Evolutionary conservation across 2,888 invertebrate species (phyloP), one percentile per base, ranked within the genome.

Genomic region (Scaptomyza flava): DNA sequence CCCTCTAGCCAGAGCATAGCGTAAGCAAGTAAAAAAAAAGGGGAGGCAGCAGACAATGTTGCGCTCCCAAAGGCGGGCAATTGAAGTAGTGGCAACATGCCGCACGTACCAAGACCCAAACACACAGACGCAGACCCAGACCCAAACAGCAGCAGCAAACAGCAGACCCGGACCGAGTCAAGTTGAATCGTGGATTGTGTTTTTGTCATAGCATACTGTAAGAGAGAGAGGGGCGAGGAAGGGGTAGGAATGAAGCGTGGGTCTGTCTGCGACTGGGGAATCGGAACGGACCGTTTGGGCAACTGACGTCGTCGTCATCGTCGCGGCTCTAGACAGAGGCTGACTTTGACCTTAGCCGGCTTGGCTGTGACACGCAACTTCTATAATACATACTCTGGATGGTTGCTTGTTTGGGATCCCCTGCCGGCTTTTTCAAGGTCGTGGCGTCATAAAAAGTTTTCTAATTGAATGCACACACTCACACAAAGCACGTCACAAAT

Each of bases 61-160:
- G 47, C 51, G 58, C 57, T 72, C 53, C 63, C 77, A 65, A 62
- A 67, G 57, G 64, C 69, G 53, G 56, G 53, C 72, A 60, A 34
- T 34, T 64, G 43, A 58, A 72, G 68, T 72, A 63, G 73, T 41
- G 51, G 73, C 72, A 64, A 65, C 65, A 81, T 78, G 76, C 76
- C 84, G 81, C 81, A 81, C 81, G 84, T 85, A 85, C 53, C 75
- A 71, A 75, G 65, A 64, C 64, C 58, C 45, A 71, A 57, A 34
- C 65, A 45, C 38, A 43, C 53, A 63, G 68, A 27, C 59, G 23
- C 5, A 17, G 17, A 17, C 14, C 34, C n/a, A 72, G 66, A 23
- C 23, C 23, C 27, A 12, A n/a, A 61, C 64, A 47, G 47, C 31
- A 47, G 43, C n/a, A 72, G 66, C 27, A 12, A 12, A n/a, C 64